Conservation (phyloP, 2,888 invertebrate species). For the Cyrtodaria siliqua region DNA sequence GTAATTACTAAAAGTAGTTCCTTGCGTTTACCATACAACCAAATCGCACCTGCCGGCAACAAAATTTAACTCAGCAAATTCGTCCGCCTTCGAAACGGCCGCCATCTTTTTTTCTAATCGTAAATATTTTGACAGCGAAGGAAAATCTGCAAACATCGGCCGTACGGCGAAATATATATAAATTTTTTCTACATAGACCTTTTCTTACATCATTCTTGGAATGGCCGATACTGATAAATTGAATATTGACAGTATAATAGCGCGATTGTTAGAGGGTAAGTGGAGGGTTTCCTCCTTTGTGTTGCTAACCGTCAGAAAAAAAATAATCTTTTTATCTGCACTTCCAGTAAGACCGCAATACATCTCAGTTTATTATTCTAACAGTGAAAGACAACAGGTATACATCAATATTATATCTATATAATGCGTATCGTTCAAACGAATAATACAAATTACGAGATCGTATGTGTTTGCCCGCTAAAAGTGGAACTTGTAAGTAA, state of each 20-base stretch:
- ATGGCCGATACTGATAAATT: conserved; percentile 94
- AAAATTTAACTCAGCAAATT: conserved; percentile 38
- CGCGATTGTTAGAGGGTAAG: conserved; percentile 97
- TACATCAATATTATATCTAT: no score
- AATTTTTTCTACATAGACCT: conserved; percentile 10
- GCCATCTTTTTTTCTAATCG: conserved; percentile 79
- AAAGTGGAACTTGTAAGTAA: no score
- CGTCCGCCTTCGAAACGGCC: conserved; percentile 80
- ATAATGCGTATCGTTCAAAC: no score
- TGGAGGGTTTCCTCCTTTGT: conserved; percentile 21
- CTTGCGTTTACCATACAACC: conserved; percentile 24
- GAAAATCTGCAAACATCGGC: conserved; percentile 81
- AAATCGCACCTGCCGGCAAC: conserved; percentile 47
- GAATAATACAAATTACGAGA: no score
- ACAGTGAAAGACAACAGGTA: no score
- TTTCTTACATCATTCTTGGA: conserved; percentile 65
- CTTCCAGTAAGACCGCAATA: no score
- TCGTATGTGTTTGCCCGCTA: no score
- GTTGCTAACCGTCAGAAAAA: conserved; percentile 1
- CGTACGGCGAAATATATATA: conserved; percentile 7
- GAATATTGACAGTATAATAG: conserved; percentile 98
- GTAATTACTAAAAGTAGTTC: conserved; percentile 15
- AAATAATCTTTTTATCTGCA: no score
- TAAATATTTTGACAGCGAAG: conserved; percentile 30
- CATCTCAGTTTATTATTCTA: no score